Evolutionary conservation across 2,888 invertebrate genomes (phyloP).

Genomic region (Aproaerema taeniolella): DNA sequence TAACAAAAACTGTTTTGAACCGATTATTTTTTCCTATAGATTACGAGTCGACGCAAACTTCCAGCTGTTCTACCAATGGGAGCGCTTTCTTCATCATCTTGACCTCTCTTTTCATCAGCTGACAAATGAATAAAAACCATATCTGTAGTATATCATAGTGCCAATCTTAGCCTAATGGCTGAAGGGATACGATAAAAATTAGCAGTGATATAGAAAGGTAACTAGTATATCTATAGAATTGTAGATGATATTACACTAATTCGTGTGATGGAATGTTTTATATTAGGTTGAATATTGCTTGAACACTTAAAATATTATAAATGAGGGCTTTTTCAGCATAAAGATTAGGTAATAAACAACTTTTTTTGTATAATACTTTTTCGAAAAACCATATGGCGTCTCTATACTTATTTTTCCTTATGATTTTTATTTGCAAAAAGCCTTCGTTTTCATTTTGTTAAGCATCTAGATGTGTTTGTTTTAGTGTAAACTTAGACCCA

Average conservation of each 20-base stretch:
- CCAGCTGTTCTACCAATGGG: constrained; percentile 35
- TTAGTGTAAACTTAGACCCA: too few species aligned
- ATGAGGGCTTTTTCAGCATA: too few species aligned
- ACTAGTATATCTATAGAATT: neutral
- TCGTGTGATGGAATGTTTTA: neutral
- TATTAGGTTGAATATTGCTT: neutral
- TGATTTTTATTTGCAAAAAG: too few species aligned
- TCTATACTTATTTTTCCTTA: too few species aligned
- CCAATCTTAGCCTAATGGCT: constrained; percentile 46
- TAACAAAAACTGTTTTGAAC: too few species aligned
- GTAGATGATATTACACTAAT: too few species aligned
- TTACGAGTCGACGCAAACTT: constrained; percentile 68
- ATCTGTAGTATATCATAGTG: constrained; percentile 39
- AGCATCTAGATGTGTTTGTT: too few species aligned
- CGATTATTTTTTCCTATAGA: constrained; percentile 35
- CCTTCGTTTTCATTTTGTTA: too few species aligned
- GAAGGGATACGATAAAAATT: constrained; percentile 30
- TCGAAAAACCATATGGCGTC: too few species aligned
- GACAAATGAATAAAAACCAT: constrained; percentile 34
- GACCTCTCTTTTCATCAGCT: constrained; percentile 44
- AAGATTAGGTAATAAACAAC: too few species aligned
- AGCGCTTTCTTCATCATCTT: constrained; percentile 34
- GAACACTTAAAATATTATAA: too few species aligned
- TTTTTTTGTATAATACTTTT: too few species aligned
- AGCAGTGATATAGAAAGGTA: constrained; percentile 24